phyloP scores from a whole-genome alignment of 53 echinoderm and acorn worm genomes.

The Henricia sp. region DNA sequence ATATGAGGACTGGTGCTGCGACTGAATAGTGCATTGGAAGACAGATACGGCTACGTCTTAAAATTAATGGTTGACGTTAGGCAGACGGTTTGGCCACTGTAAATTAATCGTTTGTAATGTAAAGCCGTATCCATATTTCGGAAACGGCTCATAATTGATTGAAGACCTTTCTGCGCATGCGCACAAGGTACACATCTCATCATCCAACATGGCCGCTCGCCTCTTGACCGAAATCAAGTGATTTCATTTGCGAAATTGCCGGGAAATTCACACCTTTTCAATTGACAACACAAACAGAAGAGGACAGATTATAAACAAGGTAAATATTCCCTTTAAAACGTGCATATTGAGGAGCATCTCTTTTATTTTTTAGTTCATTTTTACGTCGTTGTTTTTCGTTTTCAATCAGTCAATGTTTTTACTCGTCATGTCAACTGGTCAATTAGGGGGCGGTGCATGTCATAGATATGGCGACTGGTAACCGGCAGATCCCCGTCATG shows the following conservation, averaged over 20 bases:
- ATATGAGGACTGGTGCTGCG: no score
- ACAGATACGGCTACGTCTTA: no score
- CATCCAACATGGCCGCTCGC: slow-evolving; percentile 51
- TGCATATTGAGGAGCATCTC: neutral
- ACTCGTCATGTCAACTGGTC: no score
- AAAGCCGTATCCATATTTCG: neutral
- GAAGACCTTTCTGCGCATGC: slow-evolving; percentile 38
- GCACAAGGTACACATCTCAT: neutral
- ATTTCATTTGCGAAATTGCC: slow-evolving; percentile 14
- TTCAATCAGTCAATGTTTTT: neutral
- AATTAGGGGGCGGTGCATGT: neutral
- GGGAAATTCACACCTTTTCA: neutral
- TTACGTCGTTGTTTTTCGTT: neutral
- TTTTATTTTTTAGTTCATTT: neutral
- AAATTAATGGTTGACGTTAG: no score
- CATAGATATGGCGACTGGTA: neutral
- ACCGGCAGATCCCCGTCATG: no score
- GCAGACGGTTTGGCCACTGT: neutral
- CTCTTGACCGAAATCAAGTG: neutral
- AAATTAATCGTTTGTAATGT: neutral
- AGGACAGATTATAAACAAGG: neutral
- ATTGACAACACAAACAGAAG: neutral
- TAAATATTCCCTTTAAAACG: neutral
- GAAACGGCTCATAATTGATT: neutral
- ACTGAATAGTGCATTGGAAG: no score